Percentiles rank a stretch among this genome's conserved stretches.
These are phyloP conservation scores for Cathartes aura DNA, from an alignment of 2,113 vertebrate species.

Conservation along the genomic window DNA sequence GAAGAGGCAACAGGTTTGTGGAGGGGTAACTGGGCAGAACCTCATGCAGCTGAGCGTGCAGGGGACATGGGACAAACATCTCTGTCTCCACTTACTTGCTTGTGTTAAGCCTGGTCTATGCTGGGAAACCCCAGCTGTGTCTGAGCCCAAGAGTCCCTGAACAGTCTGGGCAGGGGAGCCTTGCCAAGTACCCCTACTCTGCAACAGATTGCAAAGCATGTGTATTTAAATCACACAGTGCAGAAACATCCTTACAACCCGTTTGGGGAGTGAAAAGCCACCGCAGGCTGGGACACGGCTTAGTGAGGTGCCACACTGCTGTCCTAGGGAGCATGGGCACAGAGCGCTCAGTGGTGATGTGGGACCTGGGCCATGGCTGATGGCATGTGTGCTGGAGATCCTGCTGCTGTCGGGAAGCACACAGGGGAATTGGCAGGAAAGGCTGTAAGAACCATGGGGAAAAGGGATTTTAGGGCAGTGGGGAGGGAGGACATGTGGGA, in stretches of 20 bases:
- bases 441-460: not conserved
- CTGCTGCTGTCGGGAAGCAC: not conserved
- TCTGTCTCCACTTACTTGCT: not conserved
- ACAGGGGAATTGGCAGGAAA: not conserved
- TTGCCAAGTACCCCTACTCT: not conserved
- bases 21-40: not conserved
- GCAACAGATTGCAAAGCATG: not conserved
- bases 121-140: not conserved
- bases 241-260: not conserved
- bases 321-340: not conserved
- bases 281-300: not conserved
- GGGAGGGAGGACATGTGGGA: not conserved
- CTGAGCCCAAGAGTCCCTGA: not conserved
- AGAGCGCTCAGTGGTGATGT: accelerated
- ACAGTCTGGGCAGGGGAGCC: not conserved
- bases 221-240: not conserved
- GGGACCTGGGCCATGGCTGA: not conserved
- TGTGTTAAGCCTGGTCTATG: not conserved
- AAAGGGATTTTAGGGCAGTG: not conserved
- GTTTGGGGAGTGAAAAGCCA: not conserved
- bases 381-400: not conserved
- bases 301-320: not conserved
- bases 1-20: not conserved
- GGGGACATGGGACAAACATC: not conserved
- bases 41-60: not conserved